phyloP scores from a whole-genome alignment of 2,888 invertebrate species.

The Archips crataeganus region DNA sequence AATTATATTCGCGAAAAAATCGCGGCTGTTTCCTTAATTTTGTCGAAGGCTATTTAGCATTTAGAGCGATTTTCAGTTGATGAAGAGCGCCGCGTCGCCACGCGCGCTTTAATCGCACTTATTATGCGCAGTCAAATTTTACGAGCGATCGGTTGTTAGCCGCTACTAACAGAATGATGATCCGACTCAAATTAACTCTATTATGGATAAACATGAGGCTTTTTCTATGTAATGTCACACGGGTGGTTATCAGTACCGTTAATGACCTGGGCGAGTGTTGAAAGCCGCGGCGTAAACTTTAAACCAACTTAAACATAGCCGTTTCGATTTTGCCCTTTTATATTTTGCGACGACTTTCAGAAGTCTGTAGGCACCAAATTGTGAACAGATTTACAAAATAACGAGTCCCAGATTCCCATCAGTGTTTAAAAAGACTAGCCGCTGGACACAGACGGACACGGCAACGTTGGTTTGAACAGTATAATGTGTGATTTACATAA shows the following conservation, averaged over 20 bases:
- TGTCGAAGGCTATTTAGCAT: constrained; percentile 72
- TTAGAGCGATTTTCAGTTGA: constrained; percentile 81
- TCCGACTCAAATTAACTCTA: constrained; percentile 75
- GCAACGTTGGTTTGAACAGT: constrained; percentile 37
- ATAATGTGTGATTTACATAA: constrained; percentile 76
- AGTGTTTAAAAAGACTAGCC: constrained; percentile 37
- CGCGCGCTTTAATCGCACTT: constrained; percentile 72
- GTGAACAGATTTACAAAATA: constrained; percentile 16
- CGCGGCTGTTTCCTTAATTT: constrained; percentile 74
- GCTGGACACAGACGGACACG: constrained; percentile 36
- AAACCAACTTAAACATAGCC: constrained; percentile 8
- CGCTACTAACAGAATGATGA: constrained; percentile 76
- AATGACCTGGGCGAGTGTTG: constrained; percentile 49
- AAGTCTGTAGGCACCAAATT: background rate
- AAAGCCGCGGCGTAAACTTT: background rate
- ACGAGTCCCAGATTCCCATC: constrained; percentile 17
- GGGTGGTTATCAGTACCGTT: constrained; percentile 65
- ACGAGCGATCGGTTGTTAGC: constrained; percentile 79
- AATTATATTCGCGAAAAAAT: constrained; percentile 75
- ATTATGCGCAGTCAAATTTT: constrained; percentile 84
- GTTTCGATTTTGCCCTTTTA: constrained; percentile 6
- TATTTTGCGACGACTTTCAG: constrained; percentile 6
- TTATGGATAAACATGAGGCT: constrained; percentile 67
- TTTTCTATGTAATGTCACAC: constrained; percentile 68
- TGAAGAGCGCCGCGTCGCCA: constrained; percentile 72